phyloP scores from a whole-genome alignment of 1,140 invertebrate genomes.

The Dysdera silvatica region DNA sequence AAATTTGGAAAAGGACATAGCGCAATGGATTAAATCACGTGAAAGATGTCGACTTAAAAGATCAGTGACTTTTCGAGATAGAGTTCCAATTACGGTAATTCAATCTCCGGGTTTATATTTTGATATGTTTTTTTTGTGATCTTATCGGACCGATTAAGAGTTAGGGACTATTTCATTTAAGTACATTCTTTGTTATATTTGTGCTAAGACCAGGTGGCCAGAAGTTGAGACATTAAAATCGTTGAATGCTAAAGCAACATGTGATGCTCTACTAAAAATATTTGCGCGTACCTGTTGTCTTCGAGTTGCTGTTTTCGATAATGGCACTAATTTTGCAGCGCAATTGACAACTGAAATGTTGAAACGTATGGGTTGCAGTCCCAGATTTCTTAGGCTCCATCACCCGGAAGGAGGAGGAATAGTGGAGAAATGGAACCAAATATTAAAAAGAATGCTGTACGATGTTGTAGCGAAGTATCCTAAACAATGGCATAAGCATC shows the following conservation, averaged over 20 bases:
- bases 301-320: neutral
- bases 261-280: neutral
- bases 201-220: neutral
- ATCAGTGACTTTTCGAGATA: no score
- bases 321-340: neutral
- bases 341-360: no score
- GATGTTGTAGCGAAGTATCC: neutral
- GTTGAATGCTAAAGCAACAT: neutral
- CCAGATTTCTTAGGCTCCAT: neutral
- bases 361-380: neutral
- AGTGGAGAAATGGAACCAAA: neutral
- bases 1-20: no score
- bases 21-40: no score
- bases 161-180: no score
- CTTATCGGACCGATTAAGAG: no score
- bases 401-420: neutral
- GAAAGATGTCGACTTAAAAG: no score
- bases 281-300: neutral
- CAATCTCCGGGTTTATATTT: no score
- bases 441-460: neutral
- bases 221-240: neutral
- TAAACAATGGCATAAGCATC: neutral
- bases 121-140: no score
- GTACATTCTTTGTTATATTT: no score
- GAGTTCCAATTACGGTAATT: no score